These are phyloP conservation scores for Apotomis turbidana DNA, from an alignment of 2,888 invertebrate species.

Conservation along the genomic window DNA sequence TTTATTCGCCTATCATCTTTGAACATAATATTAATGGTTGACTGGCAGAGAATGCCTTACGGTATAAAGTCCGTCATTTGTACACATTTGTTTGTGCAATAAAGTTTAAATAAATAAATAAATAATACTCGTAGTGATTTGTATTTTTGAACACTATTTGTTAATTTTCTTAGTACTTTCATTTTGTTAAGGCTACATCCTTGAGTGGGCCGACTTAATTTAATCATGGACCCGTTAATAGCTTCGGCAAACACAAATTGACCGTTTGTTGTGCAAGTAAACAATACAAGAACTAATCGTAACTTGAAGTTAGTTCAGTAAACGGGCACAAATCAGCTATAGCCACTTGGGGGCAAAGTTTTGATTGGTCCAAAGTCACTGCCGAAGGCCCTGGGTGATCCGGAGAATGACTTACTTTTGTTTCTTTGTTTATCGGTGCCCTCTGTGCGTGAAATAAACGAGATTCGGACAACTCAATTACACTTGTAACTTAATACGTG, in stretches of 20 bases:
- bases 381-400: conserved; percentile 47
- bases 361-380: conserved; percentile 60
- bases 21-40: too few relatives aligned
- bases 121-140: too few relatives aligned
- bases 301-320: conserved; percentile 63
- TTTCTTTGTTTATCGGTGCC: conserved; percentile 57
- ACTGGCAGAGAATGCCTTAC: too few relatives aligned
- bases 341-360: conserved; percentile 52
- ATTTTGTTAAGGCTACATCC: background rate
- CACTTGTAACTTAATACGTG: conserved; percentile 50
- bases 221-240: conserved; percentile 31
- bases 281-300: conserved; percentile 63
- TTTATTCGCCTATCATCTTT: too few relatives aligned
- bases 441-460: conserved; percentile 53
- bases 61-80: too few relatives aligned
- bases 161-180: too few relatives aligned
- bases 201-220: conserved; percentile 14
- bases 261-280: conserved; percentile 43
- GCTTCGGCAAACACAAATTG: conserved; percentile 37
- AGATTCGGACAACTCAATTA: conserved; percentile 59
- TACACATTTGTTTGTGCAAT: too few relatives aligned
- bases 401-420: conserved; percentile 50
- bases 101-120: too few relatives aligned
- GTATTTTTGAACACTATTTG: background rate
- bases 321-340: conserved; percentile 49